Conservation (phyloP, 2,113 vertebrate species). For the Burhinus bistriatus region DNA sequence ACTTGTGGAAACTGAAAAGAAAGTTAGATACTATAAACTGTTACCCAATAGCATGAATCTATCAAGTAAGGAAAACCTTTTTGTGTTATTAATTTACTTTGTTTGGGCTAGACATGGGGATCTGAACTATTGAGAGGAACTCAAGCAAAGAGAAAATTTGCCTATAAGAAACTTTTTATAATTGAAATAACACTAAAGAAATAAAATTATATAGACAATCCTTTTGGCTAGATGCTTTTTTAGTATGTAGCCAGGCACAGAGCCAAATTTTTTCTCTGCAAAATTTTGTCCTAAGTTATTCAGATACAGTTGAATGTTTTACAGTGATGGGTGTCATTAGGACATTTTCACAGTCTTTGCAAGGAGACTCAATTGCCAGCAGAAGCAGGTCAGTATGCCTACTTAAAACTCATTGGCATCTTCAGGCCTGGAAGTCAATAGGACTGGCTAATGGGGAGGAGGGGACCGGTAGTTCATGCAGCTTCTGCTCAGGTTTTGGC, state of each 20-base stretch:
- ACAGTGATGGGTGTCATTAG: not conserved
- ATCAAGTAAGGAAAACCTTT: constrained; percentile 26
- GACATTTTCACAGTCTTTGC: not conserved
- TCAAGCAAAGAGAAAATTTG: not conserved
- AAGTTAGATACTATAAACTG: constrained; percentile 35
- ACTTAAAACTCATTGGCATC: not conserved
- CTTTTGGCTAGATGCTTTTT: not conserved
- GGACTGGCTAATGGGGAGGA: not conserved
- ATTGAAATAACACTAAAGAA: not conserved
- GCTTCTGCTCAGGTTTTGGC: not conserved
- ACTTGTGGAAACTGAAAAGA: constrained; percentile 34
- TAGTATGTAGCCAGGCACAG: not conserved
- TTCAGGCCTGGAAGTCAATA: not conserved
- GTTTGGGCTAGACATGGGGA: not conserved
- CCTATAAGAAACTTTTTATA: not conserved
- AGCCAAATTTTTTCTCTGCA: not conserved
- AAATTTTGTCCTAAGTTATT: not conserved
- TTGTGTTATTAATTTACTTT: constrained; percentile 18
- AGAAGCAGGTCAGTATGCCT: not conserved
- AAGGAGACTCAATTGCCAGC: not conserved
- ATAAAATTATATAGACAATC: not conserved
- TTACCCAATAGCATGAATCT: not conserved
- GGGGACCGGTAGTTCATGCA: not conserved
- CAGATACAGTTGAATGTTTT: not conserved
- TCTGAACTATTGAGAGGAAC: not conserved